Evolutionary conservation across 2,113 vertebrate species (phyloP).

Genomic region (Aviceda subcristata): DNA sequence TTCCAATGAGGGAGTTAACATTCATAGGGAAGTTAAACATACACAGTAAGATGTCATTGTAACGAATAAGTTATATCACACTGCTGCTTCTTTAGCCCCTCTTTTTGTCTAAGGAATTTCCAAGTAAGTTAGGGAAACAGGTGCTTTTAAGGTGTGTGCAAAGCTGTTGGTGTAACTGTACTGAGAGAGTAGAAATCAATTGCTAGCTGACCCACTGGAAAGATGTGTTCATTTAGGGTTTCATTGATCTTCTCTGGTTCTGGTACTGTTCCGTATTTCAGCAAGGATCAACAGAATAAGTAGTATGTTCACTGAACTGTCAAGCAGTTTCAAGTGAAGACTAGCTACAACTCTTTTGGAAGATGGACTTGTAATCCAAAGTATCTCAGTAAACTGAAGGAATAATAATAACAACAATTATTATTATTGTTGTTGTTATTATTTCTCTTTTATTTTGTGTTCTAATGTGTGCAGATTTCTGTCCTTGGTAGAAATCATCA

Average conservation of each 20-base stretch:
- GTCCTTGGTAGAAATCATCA: background rate
- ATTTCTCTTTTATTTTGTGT: background rate
- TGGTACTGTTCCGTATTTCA: background rate
- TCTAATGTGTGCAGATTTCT: background rate
- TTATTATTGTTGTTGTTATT: background rate
- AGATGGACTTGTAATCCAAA: background rate
- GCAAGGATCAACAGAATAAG: background rate
- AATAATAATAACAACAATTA: background rate
- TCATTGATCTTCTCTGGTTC: background rate
- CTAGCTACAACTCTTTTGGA: background rate
- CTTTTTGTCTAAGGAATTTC: background rate
- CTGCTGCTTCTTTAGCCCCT: background rate
- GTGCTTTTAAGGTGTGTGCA: background rate
- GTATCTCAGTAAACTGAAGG: background rate
- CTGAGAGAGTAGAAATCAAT: background rate
- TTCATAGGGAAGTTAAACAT: background rate
- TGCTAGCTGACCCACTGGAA: background rate
- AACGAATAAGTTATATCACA: background rate
- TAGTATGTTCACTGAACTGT: background rate
- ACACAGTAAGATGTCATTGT: background rate
- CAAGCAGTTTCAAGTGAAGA: background rate
- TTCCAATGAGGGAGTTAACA: background rate
- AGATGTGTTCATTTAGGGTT: background rate
- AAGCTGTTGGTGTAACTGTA: background rate
- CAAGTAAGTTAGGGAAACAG: background rate